Percentiles rank a stretch among this genome's conserved stretches.
These are phyloP conservation scores for Parochlus steinenii DNA, from an alignment of 2,888 invertebrate genomes.

Conservation along the genomic window DNA sequence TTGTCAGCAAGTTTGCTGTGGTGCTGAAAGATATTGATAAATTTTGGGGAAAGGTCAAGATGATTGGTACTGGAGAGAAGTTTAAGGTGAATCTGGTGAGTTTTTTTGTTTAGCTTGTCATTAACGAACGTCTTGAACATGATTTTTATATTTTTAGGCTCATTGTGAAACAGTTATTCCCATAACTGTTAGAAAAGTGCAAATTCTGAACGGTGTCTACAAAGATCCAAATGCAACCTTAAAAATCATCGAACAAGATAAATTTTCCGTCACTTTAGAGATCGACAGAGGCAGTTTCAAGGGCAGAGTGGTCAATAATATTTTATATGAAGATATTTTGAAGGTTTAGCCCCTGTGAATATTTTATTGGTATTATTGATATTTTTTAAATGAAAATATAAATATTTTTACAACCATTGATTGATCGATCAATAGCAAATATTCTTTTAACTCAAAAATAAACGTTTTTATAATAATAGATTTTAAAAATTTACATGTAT, in stretches of 20 bases:
- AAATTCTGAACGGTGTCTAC: constrained; percentile 80
- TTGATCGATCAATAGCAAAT: too few species aligned
- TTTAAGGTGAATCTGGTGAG: constrained; percentile 79
- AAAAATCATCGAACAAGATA: constrained; percentile 48
- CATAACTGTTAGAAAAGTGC: constrained; percentile 58
- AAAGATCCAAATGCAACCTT: constrained; percentile 54
- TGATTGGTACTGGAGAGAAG: constrained; percentile 55
- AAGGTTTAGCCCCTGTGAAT: too few species aligned
- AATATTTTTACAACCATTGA: too few species aligned
- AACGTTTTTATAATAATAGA: too few species aligned
- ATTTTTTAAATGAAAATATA: too few species aligned
- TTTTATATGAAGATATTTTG: constrained; percentile 81
- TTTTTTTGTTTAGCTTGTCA: too few species aligned
- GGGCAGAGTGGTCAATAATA: constrained; percentile 50
- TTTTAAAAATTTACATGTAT: too few species aligned
- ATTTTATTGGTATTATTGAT: too few species aligned
- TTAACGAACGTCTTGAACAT: too few species aligned
- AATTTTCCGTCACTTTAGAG: constrained; percentile 48
- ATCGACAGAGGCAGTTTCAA: constrained; percentile 50
- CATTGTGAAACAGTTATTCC: constrained; percentile 96
- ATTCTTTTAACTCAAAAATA: too few species aligned
- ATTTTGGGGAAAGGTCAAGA: constrained; percentile 61
- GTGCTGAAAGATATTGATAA: constrained; percentile 57
- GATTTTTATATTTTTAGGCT: too few species aligned
- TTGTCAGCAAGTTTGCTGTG: constrained; percentile 69